A percentile compares a stretch with the other conserved stretches of the same genome.
Evolutionary conservation across 2,888 invertebrate species (phyloP).

Genomic region (Dryadula phaetusa): DNA sequence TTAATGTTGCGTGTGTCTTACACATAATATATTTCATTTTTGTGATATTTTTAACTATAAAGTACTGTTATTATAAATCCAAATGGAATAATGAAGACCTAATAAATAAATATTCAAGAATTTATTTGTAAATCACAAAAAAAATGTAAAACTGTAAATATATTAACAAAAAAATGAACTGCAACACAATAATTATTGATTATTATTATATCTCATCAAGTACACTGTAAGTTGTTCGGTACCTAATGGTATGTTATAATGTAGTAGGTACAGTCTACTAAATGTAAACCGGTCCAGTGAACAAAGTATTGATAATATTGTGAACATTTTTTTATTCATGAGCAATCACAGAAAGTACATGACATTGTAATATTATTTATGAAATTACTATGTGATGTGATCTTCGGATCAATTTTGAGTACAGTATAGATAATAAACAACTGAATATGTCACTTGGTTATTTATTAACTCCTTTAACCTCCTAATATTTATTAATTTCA

Average conservation of each 20-base stretch:
- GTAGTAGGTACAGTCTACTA: slow-evolving; percentile 79
- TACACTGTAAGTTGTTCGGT: slow-evolving; percentile 82
- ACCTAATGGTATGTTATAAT: slow-evolving; percentile 78
- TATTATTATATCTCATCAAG: slow-evolving; percentile 75
- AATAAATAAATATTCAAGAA: slow-evolving; percentile 85
- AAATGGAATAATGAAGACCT: slow-evolving; percentile 83
- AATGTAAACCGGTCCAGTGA: slow-evolving; percentile 83
- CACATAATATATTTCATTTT: slow-evolving; percentile 85
- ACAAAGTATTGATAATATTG: slow-evolving; percentile 84
- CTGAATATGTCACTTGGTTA: slow-evolving; percentile 85
- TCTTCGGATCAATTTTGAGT: slow-evolving; percentile 90
- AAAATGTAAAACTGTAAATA: slow-evolving; percentile 85
- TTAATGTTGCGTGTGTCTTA: slow-evolving; percentile 85
- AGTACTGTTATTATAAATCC: slow-evolving; percentile 85
- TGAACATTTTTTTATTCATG: slow-evolving; percentile 84
- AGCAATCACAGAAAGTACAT: slow-evolving; percentile 84
- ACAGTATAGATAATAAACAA: slow-evolving; percentile 90
- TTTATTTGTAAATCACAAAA: slow-evolving; percentile 85
- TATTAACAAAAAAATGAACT: slow-evolving; percentile 82
- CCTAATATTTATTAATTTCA: neutral
- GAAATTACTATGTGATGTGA: slow-evolving; percentile 89
- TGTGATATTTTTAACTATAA: slow-evolving; percentile 86
- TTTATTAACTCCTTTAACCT: slow-evolving; percentile 54
- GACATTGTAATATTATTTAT: slow-evolving; percentile 86
- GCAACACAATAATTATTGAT: slow-evolving; percentile 78